phyloP scores from a whole-genome alignment of 2,888 invertebrate genomes.

The Leucophora obtusa region DNA sequence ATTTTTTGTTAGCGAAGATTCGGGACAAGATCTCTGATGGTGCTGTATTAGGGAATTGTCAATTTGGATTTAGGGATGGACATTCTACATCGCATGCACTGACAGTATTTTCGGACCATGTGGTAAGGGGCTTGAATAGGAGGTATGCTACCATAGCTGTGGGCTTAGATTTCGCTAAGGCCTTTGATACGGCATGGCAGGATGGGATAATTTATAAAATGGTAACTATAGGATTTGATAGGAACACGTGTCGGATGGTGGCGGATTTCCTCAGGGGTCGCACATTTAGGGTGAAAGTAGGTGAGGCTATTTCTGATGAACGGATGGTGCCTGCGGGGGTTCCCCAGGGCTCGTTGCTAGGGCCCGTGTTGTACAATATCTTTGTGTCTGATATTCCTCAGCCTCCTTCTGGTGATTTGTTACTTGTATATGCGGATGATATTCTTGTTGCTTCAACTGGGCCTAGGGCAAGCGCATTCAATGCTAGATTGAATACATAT shows the following conservation, averaged over 20 bases:
- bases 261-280: no score
- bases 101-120: background rate
- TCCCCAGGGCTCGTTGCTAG: background rate
- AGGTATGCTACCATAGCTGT: conserved; percentile 14
- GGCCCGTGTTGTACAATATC: background rate
- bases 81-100: conserved; percentile 5
- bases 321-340: background rate
- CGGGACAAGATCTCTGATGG: background rate
- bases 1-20: background rate
- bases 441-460: background rate
- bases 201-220: background rate
- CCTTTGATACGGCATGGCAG: background rate
- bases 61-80: no score
- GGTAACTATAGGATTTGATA: conserved; percentile 1
- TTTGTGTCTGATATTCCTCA: background rate
- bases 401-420: background rate
- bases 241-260: background rate
- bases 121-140: background rate
- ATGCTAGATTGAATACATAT: no score
- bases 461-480: background rate
- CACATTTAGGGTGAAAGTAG: background rate
- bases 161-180: conserved; percentile 4
- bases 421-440: background rate
- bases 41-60: no score
- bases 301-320: background rate